phyloP scores from a whole-genome alignment of 2,888 invertebrate species.

The Cheilosia variabilis region DNA sequence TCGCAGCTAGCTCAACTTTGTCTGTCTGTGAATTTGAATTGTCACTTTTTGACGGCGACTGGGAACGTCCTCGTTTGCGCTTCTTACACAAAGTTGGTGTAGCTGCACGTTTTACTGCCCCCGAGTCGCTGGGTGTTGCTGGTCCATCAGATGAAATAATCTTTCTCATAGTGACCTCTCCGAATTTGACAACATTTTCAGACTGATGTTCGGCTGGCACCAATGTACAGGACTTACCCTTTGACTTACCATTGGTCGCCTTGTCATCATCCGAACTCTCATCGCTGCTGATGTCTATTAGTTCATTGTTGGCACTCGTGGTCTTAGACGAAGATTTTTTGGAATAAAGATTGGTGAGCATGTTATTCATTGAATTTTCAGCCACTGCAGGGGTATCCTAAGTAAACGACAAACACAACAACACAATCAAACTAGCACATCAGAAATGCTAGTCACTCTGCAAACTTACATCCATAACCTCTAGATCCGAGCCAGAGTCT shows the following conservation, averaged over 20 bases:
- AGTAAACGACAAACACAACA: conserved; percentile 31
- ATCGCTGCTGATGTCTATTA: conserved; percentile 92
- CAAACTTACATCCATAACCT: conserved; percentile 80
- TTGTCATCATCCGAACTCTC: conserved; percentile 87
- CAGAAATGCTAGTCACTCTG: conserved; percentile 1
- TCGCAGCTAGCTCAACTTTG: conserved; percentile 80
- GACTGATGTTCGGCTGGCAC: background rate
- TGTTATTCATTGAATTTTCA: conserved; percentile 80
- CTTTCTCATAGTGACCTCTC: conserved; percentile 78
- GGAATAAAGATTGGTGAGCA: conserved; percentile 85
- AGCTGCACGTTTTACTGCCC: conserved; percentile 77
- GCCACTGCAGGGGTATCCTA: conserved; percentile 77
- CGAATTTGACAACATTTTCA: conserved; percentile 43
- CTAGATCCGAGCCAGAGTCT: conserved; percentile 85
- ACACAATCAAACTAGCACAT: background rate
- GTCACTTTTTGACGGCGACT: conserved; percentile 83
- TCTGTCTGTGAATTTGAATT: conserved; percentile 84
- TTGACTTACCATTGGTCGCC: conserved; percentile 85
- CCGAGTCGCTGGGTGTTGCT: conserved; percentile 77
- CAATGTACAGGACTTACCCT: conserved; percentile 80
- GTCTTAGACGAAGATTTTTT: conserved; percentile 70
- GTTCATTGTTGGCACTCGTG: conserved; percentile 84
- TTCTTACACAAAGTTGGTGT: conserved; percentile 71
- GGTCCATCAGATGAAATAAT: conserved; percentile 75
- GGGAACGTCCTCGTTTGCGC: conserved; percentile 60